A percentile compares a stretch with the other conserved stretches of the same genome.
Conservation (phyloP, 1,140 invertebrate species). For the Scaptomyza pallida region DNA sequence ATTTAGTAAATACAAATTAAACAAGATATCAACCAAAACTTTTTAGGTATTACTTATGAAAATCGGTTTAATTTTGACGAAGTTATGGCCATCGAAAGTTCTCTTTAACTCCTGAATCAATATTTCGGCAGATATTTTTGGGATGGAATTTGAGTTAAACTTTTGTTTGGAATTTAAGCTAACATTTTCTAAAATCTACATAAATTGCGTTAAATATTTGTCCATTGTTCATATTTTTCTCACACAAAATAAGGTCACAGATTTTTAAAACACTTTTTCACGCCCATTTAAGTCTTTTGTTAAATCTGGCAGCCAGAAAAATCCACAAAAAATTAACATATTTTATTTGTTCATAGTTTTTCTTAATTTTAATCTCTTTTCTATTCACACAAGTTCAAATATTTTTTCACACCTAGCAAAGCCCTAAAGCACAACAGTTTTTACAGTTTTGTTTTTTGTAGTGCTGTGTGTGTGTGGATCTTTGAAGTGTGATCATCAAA, state of each 20-base stretch:
- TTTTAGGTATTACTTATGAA: too few species aligned
- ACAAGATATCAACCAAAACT: too few species aligned
- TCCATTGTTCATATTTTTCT: neutral
- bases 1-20: too few species aligned
- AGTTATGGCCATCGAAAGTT: too few species aligned
- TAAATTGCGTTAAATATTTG: neutral
- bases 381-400: neutral
- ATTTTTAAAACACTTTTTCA: neutral
- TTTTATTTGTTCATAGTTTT: neutral
- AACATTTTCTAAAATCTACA: too few species aligned
- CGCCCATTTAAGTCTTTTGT: too few species aligned
- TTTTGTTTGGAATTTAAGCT: too few species aligned
- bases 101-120: too few species aligned
- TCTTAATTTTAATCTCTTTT: neutral
- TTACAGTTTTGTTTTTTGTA: slow-evolving; percentile 18
- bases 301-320: neutral
- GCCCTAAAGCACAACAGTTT: neutral
- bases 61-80: too few species aligned
- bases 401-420: slow-evolving; percentile 9
- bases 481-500: slow-evolving; percentile 9
- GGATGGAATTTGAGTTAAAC: too few species aligned
- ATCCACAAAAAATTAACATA: slow-evolving; percentile 2
- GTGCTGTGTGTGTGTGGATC: slow-evolving; percentile 16
- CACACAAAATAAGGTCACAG: neutral
- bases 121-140: too few species aligned